phyloP scores from a whole-genome alignment of 1,140 invertebrate genomes.

The Calliphora vicina region DNA sequence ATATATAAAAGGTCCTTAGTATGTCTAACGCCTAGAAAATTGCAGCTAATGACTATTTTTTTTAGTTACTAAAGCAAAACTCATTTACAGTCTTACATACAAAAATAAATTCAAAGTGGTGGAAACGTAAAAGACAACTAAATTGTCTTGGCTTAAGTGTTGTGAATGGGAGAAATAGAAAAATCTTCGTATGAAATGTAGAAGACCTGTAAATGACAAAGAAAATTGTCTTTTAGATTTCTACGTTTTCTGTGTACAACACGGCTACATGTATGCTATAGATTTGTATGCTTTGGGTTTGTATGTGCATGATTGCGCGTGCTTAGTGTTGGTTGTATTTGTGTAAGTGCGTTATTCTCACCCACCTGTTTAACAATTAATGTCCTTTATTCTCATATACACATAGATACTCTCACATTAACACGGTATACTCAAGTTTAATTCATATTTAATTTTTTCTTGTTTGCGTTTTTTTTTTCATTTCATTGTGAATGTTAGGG shows the following conservation, averaged over 20 bases:
- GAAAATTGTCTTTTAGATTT: not conserved
- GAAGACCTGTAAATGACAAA: slow-evolving; percentile 21
- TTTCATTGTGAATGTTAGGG: not conserved
- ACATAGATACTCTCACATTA: not conserved
- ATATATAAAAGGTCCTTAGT: not conserved
- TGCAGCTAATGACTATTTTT: slow-evolving; percentile 26
- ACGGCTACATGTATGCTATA: not conserved
- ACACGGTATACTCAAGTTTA: not conserved
- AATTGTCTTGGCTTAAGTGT: slow-evolving; percentile 16
- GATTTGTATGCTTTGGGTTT: not conserved
- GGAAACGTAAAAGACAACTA: slow-evolving; percentile 9
- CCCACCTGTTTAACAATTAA: slow-evolving; percentile 32
- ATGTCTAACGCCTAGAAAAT: slow-evolving; percentile 39
- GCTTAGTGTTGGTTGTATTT: not conserved
- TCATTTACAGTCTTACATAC: not conserved
- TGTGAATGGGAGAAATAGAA: not conserved
- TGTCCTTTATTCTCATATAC: not conserved
- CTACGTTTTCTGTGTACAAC: no score
- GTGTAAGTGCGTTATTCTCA: not conserved
- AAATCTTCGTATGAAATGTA: not conserved
- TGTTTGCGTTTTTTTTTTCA: not conserved
- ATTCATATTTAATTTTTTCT: slow-evolving; percentile 29
- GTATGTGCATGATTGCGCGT: not conserved
- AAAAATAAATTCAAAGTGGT: not conserved
- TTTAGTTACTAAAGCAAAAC: not conserved